Percentiles rank a stretch among this genome's conserved stretches.
These are phyloP conservation scores for Papilio helenus DNA, from an alignment of 1,140 invertebrate species.

Conservation along the genomic window DNA sequence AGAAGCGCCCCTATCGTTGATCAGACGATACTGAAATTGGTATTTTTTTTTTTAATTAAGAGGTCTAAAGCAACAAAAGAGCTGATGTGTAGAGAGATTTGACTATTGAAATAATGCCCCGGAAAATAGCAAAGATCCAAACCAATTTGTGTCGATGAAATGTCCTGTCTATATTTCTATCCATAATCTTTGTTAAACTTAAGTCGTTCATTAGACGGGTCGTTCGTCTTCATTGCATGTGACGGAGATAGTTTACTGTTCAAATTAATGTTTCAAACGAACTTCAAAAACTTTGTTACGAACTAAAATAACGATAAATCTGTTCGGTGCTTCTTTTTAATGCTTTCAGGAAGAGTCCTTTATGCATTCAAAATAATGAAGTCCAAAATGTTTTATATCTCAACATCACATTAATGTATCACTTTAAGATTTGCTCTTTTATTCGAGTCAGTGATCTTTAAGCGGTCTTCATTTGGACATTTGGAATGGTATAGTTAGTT, in stretches of 20 bases:
- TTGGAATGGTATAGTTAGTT: background rate
- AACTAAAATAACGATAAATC: constrained; percentile 36
- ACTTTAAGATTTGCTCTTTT: background rate
- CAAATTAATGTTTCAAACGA: constrained; percentile 59
- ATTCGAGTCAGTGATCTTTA: background rate
- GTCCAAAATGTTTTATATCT: constrained; percentile 23
- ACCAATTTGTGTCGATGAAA: background rate
- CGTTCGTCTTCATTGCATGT: constrained; percentile 80
- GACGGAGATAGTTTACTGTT: constrained; percentile 75
- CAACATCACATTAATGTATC: constrained; percentile 7
- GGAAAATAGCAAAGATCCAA: background rate
- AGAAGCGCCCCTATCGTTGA: no score
- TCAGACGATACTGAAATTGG: no score
- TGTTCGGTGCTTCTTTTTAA: constrained; percentile 19
- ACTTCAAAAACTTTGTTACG: constrained; percentile 39
- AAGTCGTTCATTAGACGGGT: constrained; percentile 75
- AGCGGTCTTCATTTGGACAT: background rate
- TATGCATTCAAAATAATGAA: constrained; percentile 24
- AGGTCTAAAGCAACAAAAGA: background rate
- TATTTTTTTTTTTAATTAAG: no score
- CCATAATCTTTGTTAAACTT: constrained; percentile 50
- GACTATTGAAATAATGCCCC: background rate
- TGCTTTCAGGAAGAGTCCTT: background rate
- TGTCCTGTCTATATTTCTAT: constrained; percentile 29
- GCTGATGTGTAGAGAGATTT: background rate